Conservation (phyloP, 64 coral and sea anemone genomes). For the Montipora cactus region DNA sequence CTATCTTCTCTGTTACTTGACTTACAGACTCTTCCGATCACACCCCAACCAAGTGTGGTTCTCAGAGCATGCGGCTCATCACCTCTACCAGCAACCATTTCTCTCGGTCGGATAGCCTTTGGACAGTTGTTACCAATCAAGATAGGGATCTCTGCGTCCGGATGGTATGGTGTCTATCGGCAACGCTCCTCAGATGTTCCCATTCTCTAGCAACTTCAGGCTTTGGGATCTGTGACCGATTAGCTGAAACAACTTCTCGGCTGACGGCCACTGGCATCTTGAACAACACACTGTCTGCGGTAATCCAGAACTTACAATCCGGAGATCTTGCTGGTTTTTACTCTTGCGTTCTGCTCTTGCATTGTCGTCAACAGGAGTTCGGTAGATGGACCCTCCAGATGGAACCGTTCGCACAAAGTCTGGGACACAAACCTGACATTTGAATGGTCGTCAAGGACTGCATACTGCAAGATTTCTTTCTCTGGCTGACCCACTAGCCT, state of each 20-base stretch:
- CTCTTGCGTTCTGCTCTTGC: slow-evolving; percentile 59
- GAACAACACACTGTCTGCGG: slow-evolving; percentile 35
- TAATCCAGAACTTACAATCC: slow-evolving; percentile 62
- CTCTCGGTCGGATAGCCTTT: slow-evolving; percentile 53
- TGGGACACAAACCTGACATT: slow-evolving; percentile 69
- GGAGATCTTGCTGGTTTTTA: slow-evolving; percentile 41
- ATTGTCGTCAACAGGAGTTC: slow-evolving; percentile 22
- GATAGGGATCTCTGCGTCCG: slow-evolving; percentile 44
- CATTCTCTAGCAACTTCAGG: slow-evolving; percentile 7
- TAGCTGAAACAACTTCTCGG: slow-evolving; percentile 5
- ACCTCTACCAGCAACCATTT: slow-evolving; percentile 44
- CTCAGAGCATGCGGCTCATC: slow-evolving; percentile 61
- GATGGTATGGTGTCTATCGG: slow-evolving; percentile 17
- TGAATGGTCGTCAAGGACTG: slow-evolving; percentile 30
- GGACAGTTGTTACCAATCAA: slow-evolving; percentile 61
- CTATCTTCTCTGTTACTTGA: background rate
- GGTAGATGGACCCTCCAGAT: slow-evolving; percentile 66
- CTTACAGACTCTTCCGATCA: background rate
- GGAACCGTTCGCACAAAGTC: slow-evolving; percentile 51
- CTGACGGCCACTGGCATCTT: slow-evolving; percentile 65
- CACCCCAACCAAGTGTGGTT: slow-evolving; percentile 45
- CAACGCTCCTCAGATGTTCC: slow-evolving; percentile 30
- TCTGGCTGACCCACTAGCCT: slow-evolving; percentile 22
- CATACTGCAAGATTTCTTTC: slow-evolving; percentile 51
- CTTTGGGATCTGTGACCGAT: slow-evolving; percentile 51